phyloP scores from a whole-genome alignment of 2,113 vertebrate species.

The Hepsetus odoe region DNA sequence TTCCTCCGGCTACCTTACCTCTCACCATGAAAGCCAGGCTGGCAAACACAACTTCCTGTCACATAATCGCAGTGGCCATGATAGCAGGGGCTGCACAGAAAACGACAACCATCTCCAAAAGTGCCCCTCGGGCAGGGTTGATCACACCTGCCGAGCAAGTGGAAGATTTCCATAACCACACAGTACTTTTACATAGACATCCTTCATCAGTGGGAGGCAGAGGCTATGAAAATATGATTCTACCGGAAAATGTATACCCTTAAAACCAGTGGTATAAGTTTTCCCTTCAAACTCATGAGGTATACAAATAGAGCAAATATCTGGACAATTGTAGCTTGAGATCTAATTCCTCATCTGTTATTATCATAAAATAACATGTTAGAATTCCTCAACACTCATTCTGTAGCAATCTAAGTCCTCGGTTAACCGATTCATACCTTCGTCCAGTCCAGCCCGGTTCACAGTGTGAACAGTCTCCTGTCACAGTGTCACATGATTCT shows the following conservation, averaged over 20 bases:
- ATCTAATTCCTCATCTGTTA: too few relatives aligned
- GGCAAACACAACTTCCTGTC: conserved; percentile 87
- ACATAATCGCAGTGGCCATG: conserved; percentile 83
- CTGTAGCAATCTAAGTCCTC: background rate
- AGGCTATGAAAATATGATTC: too few relatives aligned
- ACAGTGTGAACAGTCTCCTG: conserved; percentile 80
- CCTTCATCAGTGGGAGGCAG: too few relatives aligned
- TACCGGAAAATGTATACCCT: too few relatives aligned
- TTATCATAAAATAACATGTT: too few relatives aligned
- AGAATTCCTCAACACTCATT: too few relatives aligned
- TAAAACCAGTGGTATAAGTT: too few relatives aligned
- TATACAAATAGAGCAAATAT: too few relatives aligned
- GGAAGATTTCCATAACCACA: background rate
- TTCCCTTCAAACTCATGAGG: too few relatives aligned
- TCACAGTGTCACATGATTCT: conserved; percentile 79
- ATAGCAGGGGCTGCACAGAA: conserved; percentile 79
- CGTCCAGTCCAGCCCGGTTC: conserved; percentile 83
- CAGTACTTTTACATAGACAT: background rate
- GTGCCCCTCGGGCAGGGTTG: conserved; percentile 74
- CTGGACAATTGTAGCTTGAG: too few relatives aligned
- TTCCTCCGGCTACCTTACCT: conserved; percentile 76
- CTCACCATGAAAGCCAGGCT: conserved; percentile 83
- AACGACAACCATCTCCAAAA: conserved; percentile 82
- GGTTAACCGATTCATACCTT: conserved; percentile 76
- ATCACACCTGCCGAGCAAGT: conserved; percentile 80